A percentile compares a stretch with the other conserved stretches of the same genome.
These are phyloP conservation scores for Megalops cyprinoides DNA, from an alignment of 2,797 vertebrate species.

Conservation along the genomic window DNA sequence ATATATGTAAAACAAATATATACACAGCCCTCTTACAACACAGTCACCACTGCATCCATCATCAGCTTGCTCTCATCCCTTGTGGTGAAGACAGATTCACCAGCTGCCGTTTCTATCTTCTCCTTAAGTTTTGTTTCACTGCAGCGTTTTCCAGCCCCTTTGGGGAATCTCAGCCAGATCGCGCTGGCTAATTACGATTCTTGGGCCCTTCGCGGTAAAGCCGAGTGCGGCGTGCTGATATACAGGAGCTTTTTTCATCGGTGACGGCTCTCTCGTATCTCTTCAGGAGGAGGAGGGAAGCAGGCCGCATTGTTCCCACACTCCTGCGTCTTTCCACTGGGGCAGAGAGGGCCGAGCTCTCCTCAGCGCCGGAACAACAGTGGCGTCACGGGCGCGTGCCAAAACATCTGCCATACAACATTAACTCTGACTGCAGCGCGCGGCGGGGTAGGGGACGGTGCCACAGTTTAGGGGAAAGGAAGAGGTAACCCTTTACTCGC, in stretches of 20 bases:
- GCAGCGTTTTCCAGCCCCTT: background rate
- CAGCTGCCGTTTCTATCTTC: too few species aligned
- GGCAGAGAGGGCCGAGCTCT: background rate
- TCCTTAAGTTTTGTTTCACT: too few species aligned
- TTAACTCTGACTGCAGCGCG: conserved; percentile 6
- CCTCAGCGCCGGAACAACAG: background rate
- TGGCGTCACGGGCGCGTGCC: conserved; percentile 2
- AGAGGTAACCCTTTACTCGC: background rate
- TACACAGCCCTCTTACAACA: too few species aligned
- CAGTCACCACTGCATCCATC: too few species aligned
- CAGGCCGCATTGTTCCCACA: background rate
- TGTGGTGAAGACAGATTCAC: too few species aligned
- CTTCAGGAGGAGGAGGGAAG: background rate
- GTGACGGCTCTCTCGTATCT: background rate
- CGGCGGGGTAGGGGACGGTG: background rate
- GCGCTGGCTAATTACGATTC: background rate
- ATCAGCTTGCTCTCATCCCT: too few species aligned
- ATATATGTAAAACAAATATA: too few species aligned
- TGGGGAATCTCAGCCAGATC: background rate
- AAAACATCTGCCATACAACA: conserved; percentile 19
- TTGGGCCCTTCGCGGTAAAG: background rate
- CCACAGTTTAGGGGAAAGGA: background rate
- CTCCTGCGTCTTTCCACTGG: background rate
- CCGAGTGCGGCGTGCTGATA: background rate
- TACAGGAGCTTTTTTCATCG: background rate